Conservation (phyloP, 2,797 vertebrate species). For the Hypotaenidia okinawae region DNA sequence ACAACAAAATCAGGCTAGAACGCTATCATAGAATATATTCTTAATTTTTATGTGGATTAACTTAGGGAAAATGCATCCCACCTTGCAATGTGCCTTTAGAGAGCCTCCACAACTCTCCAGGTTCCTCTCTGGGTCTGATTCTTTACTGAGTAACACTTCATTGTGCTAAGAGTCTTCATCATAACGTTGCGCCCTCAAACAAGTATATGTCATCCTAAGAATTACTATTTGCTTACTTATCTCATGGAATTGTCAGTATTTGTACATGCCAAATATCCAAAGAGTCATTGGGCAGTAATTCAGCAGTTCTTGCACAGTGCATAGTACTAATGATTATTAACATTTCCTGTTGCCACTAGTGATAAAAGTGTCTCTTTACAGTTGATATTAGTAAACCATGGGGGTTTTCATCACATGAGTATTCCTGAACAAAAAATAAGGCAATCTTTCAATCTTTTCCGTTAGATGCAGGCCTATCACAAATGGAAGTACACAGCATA, state of each 20-base stretch:
- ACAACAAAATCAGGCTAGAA: background rate
- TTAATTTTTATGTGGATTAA: background rate
- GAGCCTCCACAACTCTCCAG: background rate
- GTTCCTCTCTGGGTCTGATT: background rate
- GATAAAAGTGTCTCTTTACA: background rate
- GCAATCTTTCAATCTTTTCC: background rate
- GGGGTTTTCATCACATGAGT: background rate
- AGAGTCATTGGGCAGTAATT: background rate
- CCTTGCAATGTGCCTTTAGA: background rate
- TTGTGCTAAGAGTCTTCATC: background rate
- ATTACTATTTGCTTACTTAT: background rate
- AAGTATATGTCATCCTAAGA: background rate
- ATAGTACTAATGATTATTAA: background rate
- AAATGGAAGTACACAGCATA: background rate
- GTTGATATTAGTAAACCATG: background rate
- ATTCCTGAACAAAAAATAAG: background rate
- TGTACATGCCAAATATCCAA: background rate
- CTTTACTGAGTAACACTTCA: background rate
- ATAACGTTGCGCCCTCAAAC: background rate
- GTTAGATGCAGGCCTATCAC: background rate
- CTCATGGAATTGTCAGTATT: background rate
- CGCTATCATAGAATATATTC: background rate
- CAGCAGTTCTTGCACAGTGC: background rate
- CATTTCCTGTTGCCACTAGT: background rate
- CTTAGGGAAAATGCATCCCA: background rate